These are phyloP conservation scores for Polylopha cassiicola DNA, from an alignment of 2,888 invertebrate genomes.

Conservation along the genomic window DNA sequence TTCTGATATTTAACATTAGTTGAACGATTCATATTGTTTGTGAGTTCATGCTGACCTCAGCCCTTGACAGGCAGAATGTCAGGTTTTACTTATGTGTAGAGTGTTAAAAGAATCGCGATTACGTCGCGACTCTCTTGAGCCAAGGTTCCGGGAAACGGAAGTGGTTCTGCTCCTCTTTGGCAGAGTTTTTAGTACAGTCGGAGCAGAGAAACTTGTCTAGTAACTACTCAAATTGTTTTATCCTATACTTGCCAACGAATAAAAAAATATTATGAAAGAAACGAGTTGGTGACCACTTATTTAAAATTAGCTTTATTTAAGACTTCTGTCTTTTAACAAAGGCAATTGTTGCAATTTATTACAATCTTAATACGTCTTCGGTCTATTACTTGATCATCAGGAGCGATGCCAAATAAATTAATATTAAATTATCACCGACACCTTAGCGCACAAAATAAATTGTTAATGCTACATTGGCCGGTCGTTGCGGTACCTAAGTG, in stretches of 20 bases:
- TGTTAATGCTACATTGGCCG: slow-evolving; percentile 9
- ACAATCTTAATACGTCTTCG: slow-evolving; percentile 7
- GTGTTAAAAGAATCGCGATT: slow-evolving; percentile 9
- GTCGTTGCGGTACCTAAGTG: slow-evolving; percentile 5
- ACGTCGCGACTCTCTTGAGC: slow-evolving; percentile 3
- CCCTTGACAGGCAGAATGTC: slow-evolving; percentile 6
- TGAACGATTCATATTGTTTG: too few species aligned
- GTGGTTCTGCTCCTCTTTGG: slow-evolving; percentile 12
- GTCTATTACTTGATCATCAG: slow-evolving; percentile 11
- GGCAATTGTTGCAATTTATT: slow-evolving; percentile 10
- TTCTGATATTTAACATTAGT: too few species aligned
- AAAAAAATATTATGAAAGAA: too few species aligned
- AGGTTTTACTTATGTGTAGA: not conserved
- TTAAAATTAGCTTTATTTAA: too few species aligned
- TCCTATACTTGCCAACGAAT: too few species aligned
- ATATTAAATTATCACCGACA: slow-evolving; percentile 10
- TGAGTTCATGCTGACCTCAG: too few species aligned
- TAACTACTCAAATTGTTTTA: too few species aligned
- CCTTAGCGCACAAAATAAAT: slow-evolving; percentile 3
- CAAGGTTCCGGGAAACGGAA: slow-evolving; percentile 20
- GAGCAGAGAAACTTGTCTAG: slow-evolving; percentile 5
- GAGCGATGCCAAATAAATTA: slow-evolving; percentile 13
- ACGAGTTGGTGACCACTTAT: too few species aligned
- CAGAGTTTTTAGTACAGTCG: slow-evolving; percentile 18
- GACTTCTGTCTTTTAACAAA: slow-evolving; percentile 8